Base-by-base conservation (phyloP, 2,113 vertebrate genomes). In the Suricata suricatta region DNA sequence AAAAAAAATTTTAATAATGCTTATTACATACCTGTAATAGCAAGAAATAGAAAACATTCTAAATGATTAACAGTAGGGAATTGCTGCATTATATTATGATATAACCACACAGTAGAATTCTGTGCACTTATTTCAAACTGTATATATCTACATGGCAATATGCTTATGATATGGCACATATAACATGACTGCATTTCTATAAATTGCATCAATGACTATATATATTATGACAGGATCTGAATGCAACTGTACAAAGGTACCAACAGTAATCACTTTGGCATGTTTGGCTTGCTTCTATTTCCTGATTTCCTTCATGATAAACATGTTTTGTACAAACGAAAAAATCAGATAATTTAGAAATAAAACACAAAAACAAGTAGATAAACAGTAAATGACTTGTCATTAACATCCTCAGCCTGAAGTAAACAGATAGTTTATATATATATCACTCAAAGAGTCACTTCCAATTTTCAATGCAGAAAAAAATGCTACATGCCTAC, bases 381-480 rank as follows among this genome's bases (percentile, higher is more conserved):
- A 71, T 82, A 90, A 80, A 88, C 5, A 71, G 44, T 85, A 93
- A 98, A 83, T 94, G 86, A 84, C 64, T 83, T 72, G 64, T 89
- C 90, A 90, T 94, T 96, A 90, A 68, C 35, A 90, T 72, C 57
- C n/a, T 68, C 57, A 50, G 35, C n/a, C 54, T 95, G 41, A 95
- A 84, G 44, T 63, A 96, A 85, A 82, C 76, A 90, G 54, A 95
- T 92, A 57, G 77, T 96, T 44, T 27, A 88, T 82, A n/a, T 96
- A 90, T 72, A 77, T 23, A 47, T n/a, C 69, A 92, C 44, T 4
- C 3, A 33, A 96, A 95, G 96, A 87, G 66, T 84, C 80, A 97
- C 85, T 92, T 93, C 13, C 25, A 71, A 96, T 68, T 90, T 85
- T 96, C 96, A 97, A 90, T 68, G 8, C 27, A 92, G 94, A 17